Evolutionary conservation across 2,888 invertebrate species (phyloP), one percentile per base, ranked within the genome.

Genomic region (Dryococelus australis): DNA sequence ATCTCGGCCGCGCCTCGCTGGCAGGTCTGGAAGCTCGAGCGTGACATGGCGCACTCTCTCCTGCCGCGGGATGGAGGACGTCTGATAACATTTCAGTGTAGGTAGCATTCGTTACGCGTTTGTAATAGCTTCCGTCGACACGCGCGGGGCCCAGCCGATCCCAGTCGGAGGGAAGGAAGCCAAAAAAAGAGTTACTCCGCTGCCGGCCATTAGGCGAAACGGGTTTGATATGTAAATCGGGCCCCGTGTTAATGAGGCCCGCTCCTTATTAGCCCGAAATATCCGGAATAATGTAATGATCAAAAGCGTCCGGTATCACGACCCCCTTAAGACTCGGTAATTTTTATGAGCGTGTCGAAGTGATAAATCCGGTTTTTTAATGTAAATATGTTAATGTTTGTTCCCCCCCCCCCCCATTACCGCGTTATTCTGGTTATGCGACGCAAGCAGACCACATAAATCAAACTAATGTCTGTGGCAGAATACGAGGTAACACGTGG

Each of bases 341-440:
- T 65, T 65, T 65, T 65, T 65, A 65, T n/a, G 65, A 65, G 65
- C 65, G 65, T n/a, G 65, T n/a, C n/a, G 65, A n/a, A n/a, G 65
- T n/a, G 65, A 65, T 65, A n/a, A 65, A 65, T 65, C 65, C n/a
- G 24, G 20, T n/a, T 65, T n/a, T 65, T 65, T 65, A n/a, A 65
- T 65, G n/a, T 65, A 65, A 65, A 65, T 65, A 65, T n/a, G 65
- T 5, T 65, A 65, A n/a, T 65, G 8, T 65, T 65, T 65, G 0
- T 24, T 24, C n/a, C 16, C 20, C 5, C 6, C 65, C 5, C 65
- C 20, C 65, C 10, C n/a, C 13, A 24, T 20, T 1, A 65, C 12
- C 10, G 16, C 8, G 47, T 47, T 47, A 47, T 47, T 47, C 8
- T 16, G 47, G 47, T 16, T 47, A 16, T 47, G 47, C 12, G 8